These are phyloP conservation scores for Augochlorella aurata DNA, from an alignment of 2,888 invertebrate genomes.

Conservation along the genomic window DNA sequence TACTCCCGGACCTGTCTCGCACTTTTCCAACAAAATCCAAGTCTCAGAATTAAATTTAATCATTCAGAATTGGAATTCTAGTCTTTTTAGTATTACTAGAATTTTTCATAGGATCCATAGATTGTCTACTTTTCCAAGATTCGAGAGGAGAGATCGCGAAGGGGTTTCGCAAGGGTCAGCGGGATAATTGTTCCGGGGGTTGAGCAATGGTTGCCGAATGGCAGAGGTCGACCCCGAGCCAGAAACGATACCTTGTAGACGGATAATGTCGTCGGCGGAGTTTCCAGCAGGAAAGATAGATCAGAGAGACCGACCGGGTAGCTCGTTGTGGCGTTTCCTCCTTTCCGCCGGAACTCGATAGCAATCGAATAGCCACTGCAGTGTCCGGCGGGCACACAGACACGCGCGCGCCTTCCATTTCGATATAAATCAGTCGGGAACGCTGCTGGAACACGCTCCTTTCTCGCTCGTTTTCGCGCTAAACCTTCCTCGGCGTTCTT, in stretches of 20 bases:
- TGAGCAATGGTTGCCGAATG: not conserved
- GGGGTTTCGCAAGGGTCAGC: not conserved
- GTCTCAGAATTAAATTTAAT: not conserved
- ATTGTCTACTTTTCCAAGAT: not conserved
- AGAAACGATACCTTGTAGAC: slow-evolving; percentile 38
- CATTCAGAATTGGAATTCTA: not conserved
- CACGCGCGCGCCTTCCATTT: slow-evolving; percentile 45
- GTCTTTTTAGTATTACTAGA: not conserved
- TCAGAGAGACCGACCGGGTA: slow-evolving; percentile 56
- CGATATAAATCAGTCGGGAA: slow-evolving; percentile 54
- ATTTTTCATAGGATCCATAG: not conserved
- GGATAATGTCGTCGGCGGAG: slow-evolving; percentile 62
- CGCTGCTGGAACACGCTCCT: slow-evolving; percentile 24
- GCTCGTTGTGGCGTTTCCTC: slow-evolving; percentile 72
- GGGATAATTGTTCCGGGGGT: slow-evolving; percentile 4
- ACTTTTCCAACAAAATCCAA: not conserved
- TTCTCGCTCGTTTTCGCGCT: slow-evolving; percentile 15
- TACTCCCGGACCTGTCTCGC: not conserved
- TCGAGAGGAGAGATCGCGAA: not conserved
- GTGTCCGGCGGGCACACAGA: slow-evolving; percentile 55
- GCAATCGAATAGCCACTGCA: slow-evolving; percentile 73
- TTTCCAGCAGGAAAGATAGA: slow-evolving; percentile 70
- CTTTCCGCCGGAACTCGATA: slow-evolving; percentile 80
- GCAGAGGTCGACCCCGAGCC: slow-evolving; percentile 30
- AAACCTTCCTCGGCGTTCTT: slow-evolving; percentile 3